A percentile compares a stretch with the other conserved stretches of the same genome.
These are phyloP conservation scores for Ganaspis sp. DNA, from an alignment of 1,140 invertebrate species.

Conservation along the genomic window DNA sequence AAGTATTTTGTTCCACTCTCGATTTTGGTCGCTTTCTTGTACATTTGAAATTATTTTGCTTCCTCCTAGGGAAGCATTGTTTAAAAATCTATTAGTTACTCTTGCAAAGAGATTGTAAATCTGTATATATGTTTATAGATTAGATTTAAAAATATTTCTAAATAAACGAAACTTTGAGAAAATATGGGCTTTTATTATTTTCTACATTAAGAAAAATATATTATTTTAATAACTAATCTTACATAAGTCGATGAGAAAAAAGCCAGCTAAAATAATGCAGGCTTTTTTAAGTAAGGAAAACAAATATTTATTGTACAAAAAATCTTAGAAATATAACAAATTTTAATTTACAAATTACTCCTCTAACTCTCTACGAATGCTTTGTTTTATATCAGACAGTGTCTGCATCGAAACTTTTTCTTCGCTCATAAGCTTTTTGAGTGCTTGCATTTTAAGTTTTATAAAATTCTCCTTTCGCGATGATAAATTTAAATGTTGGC, in stretches of 20 bases:
- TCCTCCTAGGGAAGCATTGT: too few species aligned
- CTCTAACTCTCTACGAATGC: slow-evolving; percentile 48
- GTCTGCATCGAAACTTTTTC: slow-evolving; percentile 49
- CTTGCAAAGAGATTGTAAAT: not conserved
- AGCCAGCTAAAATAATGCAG: not conserved
- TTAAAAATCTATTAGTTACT: too few species aligned
- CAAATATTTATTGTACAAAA: not conserved
- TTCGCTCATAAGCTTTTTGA: slow-evolving; percentile 46
- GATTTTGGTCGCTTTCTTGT: too few species aligned
- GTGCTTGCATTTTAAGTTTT: slow-evolving; percentile 51
- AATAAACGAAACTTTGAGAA: not conserved
- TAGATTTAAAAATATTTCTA: not conserved
- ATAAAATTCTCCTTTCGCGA: slow-evolving; percentile 49
- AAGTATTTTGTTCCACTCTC: too few species aligned
- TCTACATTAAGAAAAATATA: not conserved
- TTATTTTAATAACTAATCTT: too few species aligned
- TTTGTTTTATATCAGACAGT: slow-evolving; percentile 55
- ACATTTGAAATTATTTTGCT: too few species aligned
- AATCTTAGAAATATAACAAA: slow-evolving; percentile 12
- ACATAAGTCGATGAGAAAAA: too few species aligned
- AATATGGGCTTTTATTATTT: not conserved
- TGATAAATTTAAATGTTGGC: slow-evolving; percentile 30
- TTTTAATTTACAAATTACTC: not conserved
- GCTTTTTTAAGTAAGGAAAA: too few species aligned
- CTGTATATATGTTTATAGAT: not conserved